phyloP scores from a whole-genome alignment of 2,888 invertebrate species.

The Pogonocherus hispidulus region DNA sequence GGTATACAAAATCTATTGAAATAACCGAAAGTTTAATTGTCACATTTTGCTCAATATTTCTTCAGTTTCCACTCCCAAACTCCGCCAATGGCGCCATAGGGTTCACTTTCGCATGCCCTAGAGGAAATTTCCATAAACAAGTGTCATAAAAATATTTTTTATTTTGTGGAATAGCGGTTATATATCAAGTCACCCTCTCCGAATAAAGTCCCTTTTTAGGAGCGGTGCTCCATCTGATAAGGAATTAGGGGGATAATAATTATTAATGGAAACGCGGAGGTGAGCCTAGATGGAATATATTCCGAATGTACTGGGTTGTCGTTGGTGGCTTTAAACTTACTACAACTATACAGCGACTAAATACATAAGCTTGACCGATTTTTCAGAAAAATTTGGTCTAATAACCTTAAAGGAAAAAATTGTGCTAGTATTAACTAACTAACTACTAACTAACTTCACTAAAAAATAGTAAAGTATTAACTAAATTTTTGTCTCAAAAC shows the following conservation, averaged over 20 bases:
- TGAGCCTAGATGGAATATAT: neutral
- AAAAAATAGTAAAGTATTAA: too few species aligned
- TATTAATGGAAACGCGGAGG: slow-evolving; percentile 41
- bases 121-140: slow-evolving; percentile 61
- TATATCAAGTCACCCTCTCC: slow-evolving; percentile 62
- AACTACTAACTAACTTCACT: too few species aligned
- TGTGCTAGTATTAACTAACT: too few species aligned
- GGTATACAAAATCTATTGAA: too few species aligned
- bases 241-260: slow-evolving; percentile 51
- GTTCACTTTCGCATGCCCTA: slow-evolving; percentile 56
- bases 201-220: slow-evolving; percentile 55
- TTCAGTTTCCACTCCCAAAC: too few species aligned
- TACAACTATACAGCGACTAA: too few species aligned
- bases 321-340: neutral
- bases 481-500: too few species aligned
- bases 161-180: slow-evolving; percentile 62
- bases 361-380: too few species aligned
- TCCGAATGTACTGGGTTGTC: neutral
- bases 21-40: too few species aligned
- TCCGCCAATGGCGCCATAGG: slow-evolving; percentile 30
- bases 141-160: slow-evolving; percentile 64
- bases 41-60: too few species aligned
- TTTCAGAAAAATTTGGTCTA: too few species aligned
- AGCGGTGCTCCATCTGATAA: slow-evolving; percentile 59
- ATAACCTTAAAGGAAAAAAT: too few species aligned